Conservation (phyloP, 2,888 invertebrate species). For the Hemicrepidius hirtus region DNA sequence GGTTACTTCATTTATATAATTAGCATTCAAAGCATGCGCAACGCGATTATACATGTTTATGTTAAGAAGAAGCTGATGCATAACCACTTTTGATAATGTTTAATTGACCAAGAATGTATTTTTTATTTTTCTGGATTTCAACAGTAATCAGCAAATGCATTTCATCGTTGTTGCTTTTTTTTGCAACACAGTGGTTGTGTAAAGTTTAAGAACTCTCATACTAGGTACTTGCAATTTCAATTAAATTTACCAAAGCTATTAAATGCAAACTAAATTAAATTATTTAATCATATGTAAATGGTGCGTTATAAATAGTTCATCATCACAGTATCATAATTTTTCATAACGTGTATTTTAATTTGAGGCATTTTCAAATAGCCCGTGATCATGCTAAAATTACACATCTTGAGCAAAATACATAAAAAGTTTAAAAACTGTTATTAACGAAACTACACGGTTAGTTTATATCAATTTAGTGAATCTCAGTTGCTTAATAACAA, state of each 20-base stretch:
- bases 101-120: constrained; percentile 41
- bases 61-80: constrained; percentile 42
- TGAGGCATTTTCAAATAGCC: constrained; percentile 34
- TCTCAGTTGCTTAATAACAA: constrained; percentile 67
- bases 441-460: constrained; percentile 65
- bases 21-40: constrained; percentile 44
- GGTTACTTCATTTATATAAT: constrained; percentile 48
- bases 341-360: constrained; percentile 26
- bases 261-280: not conserved
- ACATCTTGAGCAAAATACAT: constrained; percentile 62
- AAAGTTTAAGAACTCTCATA: too few species aligned
- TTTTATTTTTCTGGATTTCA: not conserved
- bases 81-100: constrained; percentile 40
- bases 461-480: constrained; percentile 69
- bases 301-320: not conserved
- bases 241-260: too few species aligned
- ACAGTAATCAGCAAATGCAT: not conserved
- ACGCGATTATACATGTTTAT: constrained; percentile 44
- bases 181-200: not conserved
- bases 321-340: not conserved
- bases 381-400: constrained; percentile 48
- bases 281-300: not conserved
- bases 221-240: too few species aligned
- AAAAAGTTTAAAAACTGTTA: constrained; percentile 66
- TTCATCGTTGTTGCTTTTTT: not conserved